Conservation (phyloP, 2,113 vertebrate species). For the Passer domesticus region DNA sequence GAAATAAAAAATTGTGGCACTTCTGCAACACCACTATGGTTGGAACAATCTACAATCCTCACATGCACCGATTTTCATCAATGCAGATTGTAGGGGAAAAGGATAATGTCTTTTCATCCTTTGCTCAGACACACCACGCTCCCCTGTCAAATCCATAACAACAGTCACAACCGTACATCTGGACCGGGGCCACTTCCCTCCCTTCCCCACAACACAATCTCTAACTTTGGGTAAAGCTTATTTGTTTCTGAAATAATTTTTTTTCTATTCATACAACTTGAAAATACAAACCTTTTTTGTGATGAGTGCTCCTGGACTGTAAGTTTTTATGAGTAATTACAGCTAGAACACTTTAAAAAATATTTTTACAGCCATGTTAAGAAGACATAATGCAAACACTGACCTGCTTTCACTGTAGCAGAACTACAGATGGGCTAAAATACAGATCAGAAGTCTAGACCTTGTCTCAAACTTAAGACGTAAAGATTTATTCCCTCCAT, state of each 20-base stretch:
- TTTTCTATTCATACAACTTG: neutral
- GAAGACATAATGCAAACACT: constrained; percentile 15
- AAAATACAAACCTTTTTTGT: neutral
- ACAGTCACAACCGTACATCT: neutral
- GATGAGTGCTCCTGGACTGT: neutral
- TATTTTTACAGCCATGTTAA: constrained; percentile 26
- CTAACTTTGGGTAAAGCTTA: neutral
- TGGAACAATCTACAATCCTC: neutral
- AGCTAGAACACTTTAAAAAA: neutral
- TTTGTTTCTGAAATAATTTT: neutral
- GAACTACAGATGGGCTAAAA: neutral
- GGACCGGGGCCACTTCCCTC: neutral
- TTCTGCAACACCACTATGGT: neutral
- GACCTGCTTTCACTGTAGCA: neutral
- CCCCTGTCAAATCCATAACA: neutral
- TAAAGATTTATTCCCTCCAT: neutral
- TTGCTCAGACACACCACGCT: neutral
- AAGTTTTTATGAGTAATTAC: neutral
- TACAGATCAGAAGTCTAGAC: neutral
- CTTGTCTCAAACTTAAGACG: neutral
- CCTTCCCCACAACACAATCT: neutral
- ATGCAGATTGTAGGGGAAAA: neutral
- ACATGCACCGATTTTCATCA: neutral
- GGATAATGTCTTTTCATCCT: neutral
- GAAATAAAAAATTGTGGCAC: neutral